Evolutionary conservation across 2,888 invertebrate species (phyloP).

Genomic region (Nephrotoma flavescens): DNA sequence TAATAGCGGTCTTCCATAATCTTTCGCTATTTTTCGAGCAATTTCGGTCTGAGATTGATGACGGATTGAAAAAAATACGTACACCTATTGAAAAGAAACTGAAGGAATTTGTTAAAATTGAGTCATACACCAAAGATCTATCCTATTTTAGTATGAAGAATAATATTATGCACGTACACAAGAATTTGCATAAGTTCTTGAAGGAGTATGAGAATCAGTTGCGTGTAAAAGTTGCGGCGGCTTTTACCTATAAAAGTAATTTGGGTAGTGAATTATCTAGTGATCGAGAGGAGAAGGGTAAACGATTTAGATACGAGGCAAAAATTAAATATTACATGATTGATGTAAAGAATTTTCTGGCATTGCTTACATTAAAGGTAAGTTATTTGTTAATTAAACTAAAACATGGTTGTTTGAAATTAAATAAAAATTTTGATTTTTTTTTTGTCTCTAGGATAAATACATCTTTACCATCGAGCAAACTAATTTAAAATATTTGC

Average conservation of each 20-base stretch:
- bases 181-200: slow-evolving; percentile 71
- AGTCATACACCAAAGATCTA: slow-evolving; percentile 84
- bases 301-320: slow-evolving; percentile 25
- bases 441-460: not conserved
- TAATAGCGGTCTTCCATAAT: slow-evolving; percentile 63
- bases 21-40: slow-evolving; percentile 71
- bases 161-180: slow-evolving; percentile 76
- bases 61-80: slow-evolving; percentile 50
- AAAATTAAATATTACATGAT: slow-evolving; percentile 22
- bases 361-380: slow-evolving; percentile 19
- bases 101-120: slow-evolving; percentile 87
- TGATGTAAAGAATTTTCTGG: slow-evolving; percentile 27
- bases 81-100: slow-evolving; percentile 82
- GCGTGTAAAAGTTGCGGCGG: slow-evolving; percentile 25
- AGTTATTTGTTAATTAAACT: not conserved
- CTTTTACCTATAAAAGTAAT: slow-evolving; percentile 30
- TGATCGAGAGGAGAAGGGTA: slow-evolving; percentile 22
- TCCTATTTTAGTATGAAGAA: slow-evolving; percentile 89
- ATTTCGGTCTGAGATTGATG: slow-evolving; percentile 49
- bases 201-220: slow-evolving; percentile 62
- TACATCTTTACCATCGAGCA: not conserved
- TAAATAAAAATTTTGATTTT: not conserved
- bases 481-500: slow-evolving; percentile 15
- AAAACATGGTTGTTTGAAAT: not conserved
- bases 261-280: slow-evolving; percentile 22